A percentile compares a stretch with the other conserved stretches of the same genome.
These are phyloP conservation scores for Heliconius congener DNA, from an alignment of 1,140 invertebrate genomes.

Conservation along the genomic window DNA sequence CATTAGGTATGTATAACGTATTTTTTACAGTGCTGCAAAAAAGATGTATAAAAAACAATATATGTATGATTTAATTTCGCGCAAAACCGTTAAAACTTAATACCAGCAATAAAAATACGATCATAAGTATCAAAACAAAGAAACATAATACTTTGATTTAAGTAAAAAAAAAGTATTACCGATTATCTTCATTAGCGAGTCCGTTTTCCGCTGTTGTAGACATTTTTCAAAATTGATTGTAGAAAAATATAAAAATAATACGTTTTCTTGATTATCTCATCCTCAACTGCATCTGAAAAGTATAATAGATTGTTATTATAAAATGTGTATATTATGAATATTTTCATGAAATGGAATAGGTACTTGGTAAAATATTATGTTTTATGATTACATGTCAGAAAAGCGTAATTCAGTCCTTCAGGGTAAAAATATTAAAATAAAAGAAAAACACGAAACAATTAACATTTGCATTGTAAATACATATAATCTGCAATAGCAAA, in stretches of 20 bases:
- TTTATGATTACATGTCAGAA: not conserved
- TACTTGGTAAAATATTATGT: not conserved
- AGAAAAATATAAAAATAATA: slow-evolving; percentile 10
- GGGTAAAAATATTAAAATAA: not conserved
- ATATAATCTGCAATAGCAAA: not conserved
- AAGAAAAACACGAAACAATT: not conserved
- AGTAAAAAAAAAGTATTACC: slow-evolving; percentile 47
- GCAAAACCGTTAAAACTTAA: too few relatives aligned
- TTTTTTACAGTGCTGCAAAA: too few relatives aligned
- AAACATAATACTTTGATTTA: not conserved
- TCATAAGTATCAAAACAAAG: not conserved
- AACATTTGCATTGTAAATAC: not conserved
- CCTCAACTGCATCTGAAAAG: slow-evolving; percentile 41
- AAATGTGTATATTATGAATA: too few relatives aligned
- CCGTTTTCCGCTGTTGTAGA: slow-evolving; percentile 64
- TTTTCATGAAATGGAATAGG: too few relatives aligned
- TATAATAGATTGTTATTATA: not conserved
- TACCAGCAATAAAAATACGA: too few relatives aligned
- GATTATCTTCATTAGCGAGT: slow-evolving; percentile 51
- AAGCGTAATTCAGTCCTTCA: not conserved
- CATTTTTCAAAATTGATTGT: slow-evolving; percentile 44
- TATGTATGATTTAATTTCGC: too few relatives aligned
- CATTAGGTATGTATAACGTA: too few relatives aligned
- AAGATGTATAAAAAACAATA: too few relatives aligned
- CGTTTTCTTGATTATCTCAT: slow-evolving; percentile 40